Evolutionary conservation across 2,113 vertebrate genomes (phyloP).

Genomic region (Phrynocephalus versicolor): DNA sequence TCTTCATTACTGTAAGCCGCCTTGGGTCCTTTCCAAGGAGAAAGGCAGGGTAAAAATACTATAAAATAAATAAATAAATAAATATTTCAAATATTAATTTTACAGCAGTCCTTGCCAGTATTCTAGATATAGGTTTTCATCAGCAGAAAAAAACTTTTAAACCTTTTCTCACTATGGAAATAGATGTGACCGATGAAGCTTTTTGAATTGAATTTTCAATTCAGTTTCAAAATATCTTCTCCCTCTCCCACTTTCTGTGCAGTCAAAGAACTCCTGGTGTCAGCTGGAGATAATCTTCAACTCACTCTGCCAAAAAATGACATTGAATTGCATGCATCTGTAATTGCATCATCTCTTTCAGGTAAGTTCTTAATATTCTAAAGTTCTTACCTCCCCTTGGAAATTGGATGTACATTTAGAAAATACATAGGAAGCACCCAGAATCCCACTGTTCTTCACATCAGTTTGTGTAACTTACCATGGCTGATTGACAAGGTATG

Average conservation of each 20-base stretch:
- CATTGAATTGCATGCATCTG: constrained; percentile 72
- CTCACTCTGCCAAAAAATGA: constrained; percentile 68
- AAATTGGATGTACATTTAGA: not conserved
- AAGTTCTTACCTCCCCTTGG: not conserved
- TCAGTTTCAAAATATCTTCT: not conserved
- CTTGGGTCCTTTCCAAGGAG: too few relatives aligned
- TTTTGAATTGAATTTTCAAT: not conserved
- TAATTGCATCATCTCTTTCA: constrained; percentile 60
- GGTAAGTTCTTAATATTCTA: constrained; percentile 64
- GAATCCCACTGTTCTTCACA: too few relatives aligned
- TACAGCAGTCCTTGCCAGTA: fast-evolving
- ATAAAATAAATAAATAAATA: too few relatives aligned
- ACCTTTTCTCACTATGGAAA: fast-evolving
- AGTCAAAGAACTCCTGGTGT: constrained; percentile 73
- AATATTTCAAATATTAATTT: constrained; percentile 21
- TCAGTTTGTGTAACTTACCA: too few relatives aligned
- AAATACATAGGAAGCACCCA: not conserved
- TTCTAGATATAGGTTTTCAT: not conserved
- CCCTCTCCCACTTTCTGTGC: constrained; percentile 37
- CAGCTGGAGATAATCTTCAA: constrained; percentile 72
- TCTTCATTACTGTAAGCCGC: too few relatives aligned
- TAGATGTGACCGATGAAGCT: not conserved
- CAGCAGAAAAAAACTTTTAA: not conserved
- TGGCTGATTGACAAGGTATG: too few relatives aligned
- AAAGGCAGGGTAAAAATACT: too few relatives aligned